Percentiles rank a stretch among this genome's conserved stretches.
Evolutionary conservation across 2,797 vertebrate species (phyloP).

Genomic region (Falco rusticolus): DNA sequence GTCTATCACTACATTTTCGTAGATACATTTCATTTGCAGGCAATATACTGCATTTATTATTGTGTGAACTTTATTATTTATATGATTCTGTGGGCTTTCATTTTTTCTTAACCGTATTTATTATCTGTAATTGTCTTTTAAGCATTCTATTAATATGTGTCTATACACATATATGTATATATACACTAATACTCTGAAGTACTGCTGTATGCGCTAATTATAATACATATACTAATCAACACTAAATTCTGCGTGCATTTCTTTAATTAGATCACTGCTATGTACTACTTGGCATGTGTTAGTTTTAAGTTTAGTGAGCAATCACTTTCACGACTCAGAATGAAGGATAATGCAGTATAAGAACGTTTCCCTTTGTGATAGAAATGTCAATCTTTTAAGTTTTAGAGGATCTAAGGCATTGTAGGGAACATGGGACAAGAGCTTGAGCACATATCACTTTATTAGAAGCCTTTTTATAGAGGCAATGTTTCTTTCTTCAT

Average conservation of each 20-base stretch:
- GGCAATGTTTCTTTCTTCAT: constrained; percentile 1
- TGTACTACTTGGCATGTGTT: background rate
- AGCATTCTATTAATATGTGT: background rate
- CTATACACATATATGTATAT: background rate
- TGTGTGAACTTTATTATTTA: background rate
- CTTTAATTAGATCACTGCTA: background rate
- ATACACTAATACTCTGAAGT: background rate
- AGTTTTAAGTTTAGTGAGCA: background rate
- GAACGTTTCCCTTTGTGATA: background rate
- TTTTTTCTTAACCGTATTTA: background rate
- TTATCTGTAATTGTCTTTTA: background rate
- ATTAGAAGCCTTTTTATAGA: background rate
- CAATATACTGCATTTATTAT: background rate
- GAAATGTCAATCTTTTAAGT: background rate
- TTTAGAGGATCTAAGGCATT: constrained; percentile 17
- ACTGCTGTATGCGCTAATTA: background rate
- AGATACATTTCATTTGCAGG: background rate
- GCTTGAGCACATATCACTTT: background rate
- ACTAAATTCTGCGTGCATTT: background rate
- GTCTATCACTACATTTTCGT: background rate
- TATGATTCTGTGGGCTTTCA: background rate
- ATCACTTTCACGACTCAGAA: background rate
- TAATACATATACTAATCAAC: background rate
- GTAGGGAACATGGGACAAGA: background rate
- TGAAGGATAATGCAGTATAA: background rate